Evolutionary conservation across 2,113 vertebrate species (phyloP), one percentile per base, ranked within the genome.

Genomic region (Myxocyprinus asiaticus): DNA sequence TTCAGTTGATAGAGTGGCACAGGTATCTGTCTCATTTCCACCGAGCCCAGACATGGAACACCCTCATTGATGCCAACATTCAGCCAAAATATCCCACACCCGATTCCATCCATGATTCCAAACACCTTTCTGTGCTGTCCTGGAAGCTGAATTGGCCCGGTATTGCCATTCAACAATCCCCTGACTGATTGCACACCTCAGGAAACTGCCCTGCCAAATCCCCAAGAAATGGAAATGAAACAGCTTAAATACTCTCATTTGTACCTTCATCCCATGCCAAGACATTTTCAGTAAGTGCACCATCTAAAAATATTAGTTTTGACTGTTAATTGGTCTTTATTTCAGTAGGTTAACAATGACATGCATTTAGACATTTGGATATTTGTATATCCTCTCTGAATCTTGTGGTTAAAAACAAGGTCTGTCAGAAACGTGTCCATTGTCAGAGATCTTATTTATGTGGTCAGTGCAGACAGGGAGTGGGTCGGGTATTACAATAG

Each of bases 401-500:
- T 33, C 22, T 33, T 33, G 22, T 33, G 22, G 22, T 33, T 33
- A 33, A 73, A 48, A 4, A 45, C 9, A 44, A 72, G 58, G 66
- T 33, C 10, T 7, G 42, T 59, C 8, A 56, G 5, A 58, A 58
- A 58, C 50, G 9, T 53, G 9, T 53, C 10, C 4, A 10, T 42
- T 7, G 47, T 68, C 47, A 51, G 66, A n/a, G 3, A 56, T 58
- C 42, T 11, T 59, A 22, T 72, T 70, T 59, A 14, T 22, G 70
- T 59, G 42, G 71, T 73, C 70, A 45, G 10, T 33, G 45, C 12
- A 42, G 45, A 61, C 71, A 63, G 45, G 11, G 58, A 74, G 9
- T 59, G 55, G 55, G 69, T 45, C 58, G 15, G 71, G 44, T 42
- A 9, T 63, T 12, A 74, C 71, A 74, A 74, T 50, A 72, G 15